phyloP scores from a whole-genome alignment of 2,888 invertebrate genomes.

The Trichopoda pennipes region DNA sequence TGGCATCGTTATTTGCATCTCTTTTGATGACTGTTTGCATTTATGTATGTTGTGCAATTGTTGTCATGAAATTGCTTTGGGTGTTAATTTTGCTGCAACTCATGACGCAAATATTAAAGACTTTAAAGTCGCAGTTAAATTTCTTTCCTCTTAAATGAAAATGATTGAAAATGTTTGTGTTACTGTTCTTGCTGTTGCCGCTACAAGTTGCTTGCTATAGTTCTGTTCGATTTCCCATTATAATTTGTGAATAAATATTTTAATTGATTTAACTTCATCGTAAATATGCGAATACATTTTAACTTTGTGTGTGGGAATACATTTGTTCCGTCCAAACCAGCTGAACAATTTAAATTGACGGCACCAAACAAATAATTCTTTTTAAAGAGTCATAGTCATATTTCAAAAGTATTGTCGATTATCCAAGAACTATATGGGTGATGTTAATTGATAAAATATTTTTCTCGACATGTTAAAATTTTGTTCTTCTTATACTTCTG shows the following conservation, averaged over 20 bases:
- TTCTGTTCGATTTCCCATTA: background rate
- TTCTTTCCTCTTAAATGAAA: constrained; percentile 29
- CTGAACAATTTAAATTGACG: too few species aligned
- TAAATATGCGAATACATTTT: background rate
- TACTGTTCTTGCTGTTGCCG: constrained; percentile 6
- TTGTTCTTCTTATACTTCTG: background rate
- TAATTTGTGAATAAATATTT: constrained; percentile 32
- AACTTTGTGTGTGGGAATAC: too few species aligned
- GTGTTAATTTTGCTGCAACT: background rate
- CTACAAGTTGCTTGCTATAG: background rate
- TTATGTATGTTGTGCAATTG: background rate
- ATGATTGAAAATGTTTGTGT: constrained; percentile 41
- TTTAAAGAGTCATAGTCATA: too few species aligned
- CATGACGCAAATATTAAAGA: background rate
- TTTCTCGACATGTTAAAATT: background rate
- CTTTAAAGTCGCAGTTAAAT: background rate
- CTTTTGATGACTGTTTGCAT: background rate
- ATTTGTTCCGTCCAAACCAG: too few species aligned
- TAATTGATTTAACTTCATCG: constrained; percentile 39
- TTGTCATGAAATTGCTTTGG: background rate
- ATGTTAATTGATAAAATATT: background rate
- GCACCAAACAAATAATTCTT: too few species aligned
- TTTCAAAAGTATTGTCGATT: too few species aligned
- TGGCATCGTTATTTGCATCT: background rate
- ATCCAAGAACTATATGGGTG: too few species aligned